phyloP scores from a whole-genome alignment of 2,797 vertebrate genomes.

The Chanos chanos region DNA sequence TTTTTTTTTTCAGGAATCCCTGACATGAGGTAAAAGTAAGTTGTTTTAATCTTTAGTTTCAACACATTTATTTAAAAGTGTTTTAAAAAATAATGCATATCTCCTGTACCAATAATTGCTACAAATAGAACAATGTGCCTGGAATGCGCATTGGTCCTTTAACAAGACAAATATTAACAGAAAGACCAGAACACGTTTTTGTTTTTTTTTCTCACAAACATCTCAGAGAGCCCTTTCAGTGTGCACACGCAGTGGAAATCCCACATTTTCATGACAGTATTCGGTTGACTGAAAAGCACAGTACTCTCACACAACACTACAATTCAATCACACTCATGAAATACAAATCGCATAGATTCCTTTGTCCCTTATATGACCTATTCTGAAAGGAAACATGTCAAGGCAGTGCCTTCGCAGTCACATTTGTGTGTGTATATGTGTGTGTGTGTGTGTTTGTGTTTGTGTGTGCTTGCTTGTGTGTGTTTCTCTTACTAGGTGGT shows the following conservation, averaged over 20 bases:
- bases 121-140: conserved; percentile 80
- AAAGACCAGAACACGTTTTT: conserved; percentile 65
- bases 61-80: conserved; percentile 67
- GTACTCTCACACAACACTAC: conserved; percentile 53
- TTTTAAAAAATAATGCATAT: conserved; percentile 83
- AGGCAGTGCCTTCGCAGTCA: conserved; percentile 39
- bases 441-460: too few relatives aligned
- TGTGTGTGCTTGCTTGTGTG: too few relatives aligned
- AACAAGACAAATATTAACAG: conserved; percentile 65
- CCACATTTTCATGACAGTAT: conserved; percentile 73
- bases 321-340: conserved; percentile 60
- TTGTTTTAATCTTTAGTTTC: conserved; percentile 73
- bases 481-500: conserved; percentile 3
- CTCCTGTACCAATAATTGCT: conserved; percentile 79
- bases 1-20: conserved; percentile 71
- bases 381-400: conserved; percentile 25
- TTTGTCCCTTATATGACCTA: conserved; percentile 18
- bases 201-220: conserved; percentile 65
- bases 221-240: conserved; percentile 81
- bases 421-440: background rate
- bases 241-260: conserved; percentile 78
- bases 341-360: conserved; percentile 44
- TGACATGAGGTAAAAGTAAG: conserved; percentile 83
- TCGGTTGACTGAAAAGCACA: conserved; percentile 68
- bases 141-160: conserved; percentile 76